These are phyloP conservation scores for Lethrus apterus DNA, from an alignment of 1,140 invertebrate species.

Conservation along the genomic window DNA sequence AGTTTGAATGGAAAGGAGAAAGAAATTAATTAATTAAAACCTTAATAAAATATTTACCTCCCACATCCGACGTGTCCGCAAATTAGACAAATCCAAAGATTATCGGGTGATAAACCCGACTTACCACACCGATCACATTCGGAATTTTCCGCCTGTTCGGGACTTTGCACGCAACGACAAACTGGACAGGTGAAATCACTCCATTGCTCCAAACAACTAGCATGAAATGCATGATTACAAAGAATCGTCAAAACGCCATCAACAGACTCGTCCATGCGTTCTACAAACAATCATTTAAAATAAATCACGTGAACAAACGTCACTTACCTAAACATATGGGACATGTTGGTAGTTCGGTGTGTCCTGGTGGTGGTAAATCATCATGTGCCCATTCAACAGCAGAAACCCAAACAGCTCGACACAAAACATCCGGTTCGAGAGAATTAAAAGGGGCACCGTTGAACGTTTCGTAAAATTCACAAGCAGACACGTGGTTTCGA, in stretches of 20 bases:
- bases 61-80: conserved; percentile 98
- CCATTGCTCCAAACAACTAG: conserved; percentile 91
- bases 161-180: conserved; percentile 76
- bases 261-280: conserved; percentile 96
- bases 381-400: conserved; percentile 75
- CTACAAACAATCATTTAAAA: conserved; percentile 45
- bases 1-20: too few species aligned
- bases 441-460: conserved; percentile 91
- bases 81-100: conserved; percentile 97
- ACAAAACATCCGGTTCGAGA: conserved; percentile 82
- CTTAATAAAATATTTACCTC: conserved; percentile 38
- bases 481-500: conserved; percentile 64
- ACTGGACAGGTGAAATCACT: conserved; percentile 82
- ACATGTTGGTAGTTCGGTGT: conserved; percentile 96
- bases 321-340: conserved; percentile 70
- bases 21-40: conserved; percentile 5
- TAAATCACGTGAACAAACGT: neutral
- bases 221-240: conserved; percentile 98
- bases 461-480: conserved; percentile 88
- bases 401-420: conserved; percentile 92
- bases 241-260: conserved; percentile 96
- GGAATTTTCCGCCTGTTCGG: conserved; percentile 54
- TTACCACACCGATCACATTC: conserved; percentile 38
- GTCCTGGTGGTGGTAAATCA: conserved; percentile 59
- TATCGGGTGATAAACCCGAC: conserved; percentile 49